phyloP scores from a whole-genome alignment of 2,888 invertebrate species.

The Cerceris rybyensis region DNA sequence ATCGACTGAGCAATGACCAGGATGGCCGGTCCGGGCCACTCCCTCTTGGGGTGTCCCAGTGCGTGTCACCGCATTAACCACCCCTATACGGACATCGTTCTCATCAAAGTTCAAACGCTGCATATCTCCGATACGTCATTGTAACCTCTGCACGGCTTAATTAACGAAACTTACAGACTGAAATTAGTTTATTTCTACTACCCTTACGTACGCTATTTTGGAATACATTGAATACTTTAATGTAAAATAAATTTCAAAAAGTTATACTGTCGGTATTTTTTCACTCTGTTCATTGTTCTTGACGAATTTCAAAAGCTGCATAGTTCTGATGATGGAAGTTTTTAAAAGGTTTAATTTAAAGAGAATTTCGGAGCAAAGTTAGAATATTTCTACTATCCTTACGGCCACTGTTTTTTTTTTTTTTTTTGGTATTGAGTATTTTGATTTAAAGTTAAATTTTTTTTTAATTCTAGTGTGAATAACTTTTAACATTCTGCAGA shows the following conservation, averaged over 20 bases:
- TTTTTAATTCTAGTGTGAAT: background rate
- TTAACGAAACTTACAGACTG: conserved; percentile 54
- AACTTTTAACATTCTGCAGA: conserved; percentile 3
- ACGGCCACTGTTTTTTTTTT: background rate
- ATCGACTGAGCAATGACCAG: conserved; percentile 74
- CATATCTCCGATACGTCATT: conserved; percentile 72
- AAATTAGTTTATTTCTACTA: conserved; percentile 29
- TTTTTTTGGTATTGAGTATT: background rate
- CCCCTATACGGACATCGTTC: conserved; percentile 70
- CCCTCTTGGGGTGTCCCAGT: conserved; percentile 77
- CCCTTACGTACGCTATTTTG: background rate
- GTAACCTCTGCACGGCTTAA: conserved; percentile 69
- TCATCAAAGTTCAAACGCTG: conserved; percentile 76
- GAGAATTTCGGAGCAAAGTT: conserved; percentile 32
- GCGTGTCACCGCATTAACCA: conserved; percentile 77
- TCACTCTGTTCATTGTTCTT: conserved; percentile 60
- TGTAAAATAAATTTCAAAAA: background rate
- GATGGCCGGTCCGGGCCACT: conserved; percentile 71
- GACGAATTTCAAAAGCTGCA: conserved; percentile 75
- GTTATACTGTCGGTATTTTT: background rate
- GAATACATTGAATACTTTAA: background rate
- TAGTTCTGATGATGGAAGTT: conserved; percentile 72
- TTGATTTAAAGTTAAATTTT: background rate
- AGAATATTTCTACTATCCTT: conserved; percentile 12
- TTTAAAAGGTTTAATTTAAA: conserved; percentile 69